Percentiles rank a stretch among this genome's conserved stretches.
Conservation (phyloP, 2,113 vertebrate genomes). For the Gracilinanus agilis region DNA sequence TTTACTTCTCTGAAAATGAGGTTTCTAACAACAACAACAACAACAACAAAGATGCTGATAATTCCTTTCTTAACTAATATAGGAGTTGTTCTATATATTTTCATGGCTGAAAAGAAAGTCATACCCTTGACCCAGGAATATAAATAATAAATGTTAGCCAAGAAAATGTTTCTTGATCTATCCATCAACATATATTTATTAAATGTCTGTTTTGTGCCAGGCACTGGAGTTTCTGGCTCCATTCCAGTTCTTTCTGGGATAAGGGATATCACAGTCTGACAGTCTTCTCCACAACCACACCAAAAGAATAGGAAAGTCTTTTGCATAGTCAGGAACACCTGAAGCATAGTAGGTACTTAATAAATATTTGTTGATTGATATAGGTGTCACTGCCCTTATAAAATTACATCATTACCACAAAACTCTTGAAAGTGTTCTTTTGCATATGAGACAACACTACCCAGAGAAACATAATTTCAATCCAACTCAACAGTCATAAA, state of each 20-base stretch:
- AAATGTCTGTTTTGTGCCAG: neutral
- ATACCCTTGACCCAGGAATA: neutral
- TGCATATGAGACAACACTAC: neutral
- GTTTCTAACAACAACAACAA: neutral
- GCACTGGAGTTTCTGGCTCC: neutral
- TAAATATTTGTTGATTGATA: neutral
- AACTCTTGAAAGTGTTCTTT: neutral
- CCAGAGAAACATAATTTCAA: neutral
- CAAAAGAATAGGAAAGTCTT: neutral
- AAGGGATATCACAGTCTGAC: neutral
- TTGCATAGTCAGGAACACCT: neutral
- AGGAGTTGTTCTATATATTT: neutral
- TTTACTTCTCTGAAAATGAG: neutral
- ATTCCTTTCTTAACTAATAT: neutral
- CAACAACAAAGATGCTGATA: neutral
- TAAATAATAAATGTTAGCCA: neutral
- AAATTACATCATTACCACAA: neutral
- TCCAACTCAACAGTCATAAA: neutral
- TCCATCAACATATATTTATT: neutral
- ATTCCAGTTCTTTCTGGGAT: neutral
- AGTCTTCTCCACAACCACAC: neutral
- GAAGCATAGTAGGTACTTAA: neutral
- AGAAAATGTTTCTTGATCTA: neutral
- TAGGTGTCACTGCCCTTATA: neutral
- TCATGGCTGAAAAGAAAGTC: neutral